Conservation (phyloP, 92 coral and sea anemone genomes). For the Epizoanthus stellaris region DNA sequence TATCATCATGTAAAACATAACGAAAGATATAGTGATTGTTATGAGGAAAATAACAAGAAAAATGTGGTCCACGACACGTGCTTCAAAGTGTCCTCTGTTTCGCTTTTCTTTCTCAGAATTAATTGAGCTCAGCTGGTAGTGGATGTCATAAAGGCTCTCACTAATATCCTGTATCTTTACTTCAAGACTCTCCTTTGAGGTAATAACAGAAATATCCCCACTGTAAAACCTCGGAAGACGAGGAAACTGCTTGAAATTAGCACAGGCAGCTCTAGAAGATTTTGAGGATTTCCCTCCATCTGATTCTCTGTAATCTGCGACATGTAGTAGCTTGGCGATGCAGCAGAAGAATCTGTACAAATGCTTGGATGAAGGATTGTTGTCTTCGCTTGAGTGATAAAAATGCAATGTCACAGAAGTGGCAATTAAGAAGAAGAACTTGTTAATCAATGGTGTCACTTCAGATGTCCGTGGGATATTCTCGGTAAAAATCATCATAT, state of each 20-base stretch:
- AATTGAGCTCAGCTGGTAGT: slow-evolving; percentile 42
- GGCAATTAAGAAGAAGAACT: slow-evolving; percentile 83
- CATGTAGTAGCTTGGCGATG: slow-evolving; percentile 62
- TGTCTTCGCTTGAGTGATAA: slow-evolving; percentile 82
- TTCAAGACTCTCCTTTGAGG: slow-evolving; percentile 50
- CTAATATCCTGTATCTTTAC: slow-evolving; percentile 66
- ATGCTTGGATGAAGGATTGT: slow-evolving; percentile 64
- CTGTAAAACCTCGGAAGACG: slow-evolving; percentile 48
- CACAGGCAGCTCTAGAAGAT: not conserved
- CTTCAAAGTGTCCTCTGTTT: slow-evolving; percentile 87
- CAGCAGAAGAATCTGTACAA: slow-evolving; percentile 62
- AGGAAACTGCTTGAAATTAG: slow-evolving; percentile 29
- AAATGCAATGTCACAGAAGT: slow-evolving; percentile 83
- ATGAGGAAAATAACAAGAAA: slow-evolving; percentile 67
- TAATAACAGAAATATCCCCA: slow-evolving; percentile 17
- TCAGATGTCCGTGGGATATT: slow-evolving; percentile 88
- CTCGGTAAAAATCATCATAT: slow-evolving; percentile 97
- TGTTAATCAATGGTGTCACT: slow-evolving; percentile 84
- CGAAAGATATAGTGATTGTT: slow-evolving; percentile 67
- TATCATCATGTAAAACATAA: slow-evolving; percentile 78
- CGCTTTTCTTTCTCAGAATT: slow-evolving; percentile 55
- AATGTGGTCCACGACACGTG: slow-evolving; percentile 84
- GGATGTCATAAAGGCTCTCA: slow-evolving; percentile 62
- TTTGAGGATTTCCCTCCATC: not conserved
- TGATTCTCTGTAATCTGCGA: slow-evolving; percentile 32